A percentile compares a stretch with the other conserved stretches of the same genome.
Conservation (phyloP, 2,797 vertebrate genomes). For the Rhincodon typus region DNA sequence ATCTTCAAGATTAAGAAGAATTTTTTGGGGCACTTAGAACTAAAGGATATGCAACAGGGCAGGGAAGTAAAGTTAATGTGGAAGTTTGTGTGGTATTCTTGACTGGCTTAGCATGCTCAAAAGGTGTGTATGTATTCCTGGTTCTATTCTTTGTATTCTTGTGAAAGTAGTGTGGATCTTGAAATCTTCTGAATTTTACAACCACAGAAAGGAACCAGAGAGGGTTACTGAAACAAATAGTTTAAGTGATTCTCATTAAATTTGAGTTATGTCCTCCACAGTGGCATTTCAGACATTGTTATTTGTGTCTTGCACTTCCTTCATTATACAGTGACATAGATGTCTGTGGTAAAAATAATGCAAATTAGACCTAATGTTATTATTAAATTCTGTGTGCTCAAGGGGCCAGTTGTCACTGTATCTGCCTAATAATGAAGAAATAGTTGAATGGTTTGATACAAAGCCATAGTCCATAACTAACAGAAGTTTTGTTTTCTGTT, state of each 20-base stretch:
- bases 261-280: not conserved
- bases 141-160: not conserved
- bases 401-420: not conserved
- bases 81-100: not conserved
- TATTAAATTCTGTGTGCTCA: not conserved
- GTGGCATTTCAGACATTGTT: not conserved
- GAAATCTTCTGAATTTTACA: not conserved
- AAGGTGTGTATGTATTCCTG: not conserved
- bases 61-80: not conserved
- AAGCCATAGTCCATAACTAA: not conserved
- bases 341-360: not conserved
- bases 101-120: not conserved
- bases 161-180: not conserved
- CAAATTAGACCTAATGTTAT: not conserved
- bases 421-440: not conserved
- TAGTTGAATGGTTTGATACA: conserved; percentile 13
- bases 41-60: not conserved
- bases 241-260: not conserved
- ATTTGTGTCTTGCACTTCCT: not conserved
- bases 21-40: not conserved
- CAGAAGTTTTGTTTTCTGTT: not conserved
- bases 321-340: not conserved
- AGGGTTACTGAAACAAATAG: not conserved
- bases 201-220: not conserved
- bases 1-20: not conserved